Conservation (phyloP, 2,113 vertebrate genomes). For the Aythya baeri region DNA sequence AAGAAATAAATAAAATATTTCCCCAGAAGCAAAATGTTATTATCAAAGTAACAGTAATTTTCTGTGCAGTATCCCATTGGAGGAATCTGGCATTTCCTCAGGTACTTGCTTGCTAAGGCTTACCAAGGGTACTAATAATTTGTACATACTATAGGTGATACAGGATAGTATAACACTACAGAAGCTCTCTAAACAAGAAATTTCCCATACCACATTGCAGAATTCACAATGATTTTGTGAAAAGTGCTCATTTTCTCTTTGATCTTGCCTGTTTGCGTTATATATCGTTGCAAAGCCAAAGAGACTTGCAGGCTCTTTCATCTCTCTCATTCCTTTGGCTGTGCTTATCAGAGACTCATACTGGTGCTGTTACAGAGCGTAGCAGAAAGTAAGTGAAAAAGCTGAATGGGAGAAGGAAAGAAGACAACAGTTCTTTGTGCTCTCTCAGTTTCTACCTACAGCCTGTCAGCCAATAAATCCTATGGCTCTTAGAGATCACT, state of each 20-base stretch:
- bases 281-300: background rate
- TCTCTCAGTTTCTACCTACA: background rate
- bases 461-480: background rate
- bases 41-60: background rate
- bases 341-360: background rate
- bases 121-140: background rate
- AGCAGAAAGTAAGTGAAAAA: background rate
- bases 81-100: background rate
- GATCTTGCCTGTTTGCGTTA: background rate
- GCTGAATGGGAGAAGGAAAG: background rate
- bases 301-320: background rate
- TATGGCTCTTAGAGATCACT: fast-evolving
- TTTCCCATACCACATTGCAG: fast-evolving
- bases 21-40: background rate
- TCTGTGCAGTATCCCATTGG: background rate
- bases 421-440: background rate
- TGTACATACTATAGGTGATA: fast-evolving
- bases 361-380: fast-evolving
- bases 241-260: background rate
- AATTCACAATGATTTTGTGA: background rate
- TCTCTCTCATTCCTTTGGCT: background rate
- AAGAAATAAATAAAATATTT: background rate
- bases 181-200: background rate
- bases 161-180: background rate
- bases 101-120: background rate